Base-by-base conservation (phyloP, 1,140 invertebrate species). In the Camponotus vicinus region DNA sequence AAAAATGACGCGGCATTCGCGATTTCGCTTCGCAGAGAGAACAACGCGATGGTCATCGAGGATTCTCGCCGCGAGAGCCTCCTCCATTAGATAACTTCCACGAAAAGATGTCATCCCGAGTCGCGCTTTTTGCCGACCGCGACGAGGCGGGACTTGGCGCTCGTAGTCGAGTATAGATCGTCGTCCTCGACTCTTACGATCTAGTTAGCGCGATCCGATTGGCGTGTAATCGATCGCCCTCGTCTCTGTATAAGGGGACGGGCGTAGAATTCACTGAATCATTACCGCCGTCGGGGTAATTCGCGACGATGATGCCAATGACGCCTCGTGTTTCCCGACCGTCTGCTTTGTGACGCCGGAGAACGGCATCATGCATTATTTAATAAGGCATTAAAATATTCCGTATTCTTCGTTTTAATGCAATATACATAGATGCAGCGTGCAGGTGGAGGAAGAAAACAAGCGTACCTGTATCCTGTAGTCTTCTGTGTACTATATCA, bases 201-300 rank as follows among this genome's bases (percentile, higher is more conserved):
- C 88, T 87, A 89, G 89, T 90, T 90, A 89, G 79, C 85, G 75
- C 89, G 89, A 90, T 86, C 89, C 82, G 89, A 90, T 88, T 88
- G 89, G 76, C 86, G 89, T 90, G 82, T 90, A 90, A 90, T 90
- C 89, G 89, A 90, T 90, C 80, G 80, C 45, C 76, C 67, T 59
- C 57, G 57, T 59, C 15, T 87, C 34, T 86, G 49, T 52, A 49
- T 66, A 84, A 86, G 77, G 63, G 89, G 82, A 79, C 71, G 70
- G 64, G 34, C 40, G 4, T 73, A 75, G 89, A 90, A 88, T 82
- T 49, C 89, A 86, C 89, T 90, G 89, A 88, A 90, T 90, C 89
- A 90, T 86, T 18, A 73, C 0, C 7, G 42, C 64, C 52, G 52
- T 86, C 59, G 61, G 67, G 55, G 71, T 57, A 45, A 66, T 63